Conservation (phyloP, 2,113 vertebrate species). For the Nematolebias whitei region DNA sequence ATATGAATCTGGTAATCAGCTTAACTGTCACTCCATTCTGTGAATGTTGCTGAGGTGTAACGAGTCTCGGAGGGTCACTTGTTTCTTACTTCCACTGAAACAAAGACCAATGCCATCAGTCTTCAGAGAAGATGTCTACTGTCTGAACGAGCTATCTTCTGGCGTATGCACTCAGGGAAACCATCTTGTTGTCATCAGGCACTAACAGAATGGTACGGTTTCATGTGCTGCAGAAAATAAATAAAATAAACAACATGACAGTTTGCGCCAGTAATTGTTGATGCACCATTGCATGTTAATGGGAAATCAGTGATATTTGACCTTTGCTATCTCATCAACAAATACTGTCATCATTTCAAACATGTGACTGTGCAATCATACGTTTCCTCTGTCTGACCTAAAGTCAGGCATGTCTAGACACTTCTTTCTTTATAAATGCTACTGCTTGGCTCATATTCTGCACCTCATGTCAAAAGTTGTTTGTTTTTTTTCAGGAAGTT, state of each 20-base stretch:
- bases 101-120: conserved; percentile 56
- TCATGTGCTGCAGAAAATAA: conserved; percentile 48
- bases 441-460: conserved; percentile 57
- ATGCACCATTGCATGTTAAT: conserved; percentile 11
- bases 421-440: conserved; percentile 62
- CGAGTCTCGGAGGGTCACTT: conserved; percentile 70
- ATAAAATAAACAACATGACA: conserved; percentile 10
- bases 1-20: conserved; percentile 62
- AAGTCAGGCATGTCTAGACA: conserved; percentile 77
- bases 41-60: conserved; percentile 55
- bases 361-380: conserved; percentile 65
- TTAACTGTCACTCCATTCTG: conserved; percentile 50
- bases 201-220: conserved; percentile 11
- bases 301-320: conserved; percentile 65
- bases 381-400: conserved; percentile 73
- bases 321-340: conserved; percentile 51
- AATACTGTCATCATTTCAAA: conserved; percentile 45
- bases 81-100: conserved; percentile 64
- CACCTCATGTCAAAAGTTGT: conserved; percentile 71
- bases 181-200: no score
- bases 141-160: conserved; percentile 43
- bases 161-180: no score
- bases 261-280: conserved; percentile 25
- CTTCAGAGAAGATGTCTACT: conserved; percentile 55
- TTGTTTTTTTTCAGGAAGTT: conserved; percentile 76